Conservation (phyloP, 2,113 vertebrate species). For the Tragelaphus strepsiceros region DNA sequence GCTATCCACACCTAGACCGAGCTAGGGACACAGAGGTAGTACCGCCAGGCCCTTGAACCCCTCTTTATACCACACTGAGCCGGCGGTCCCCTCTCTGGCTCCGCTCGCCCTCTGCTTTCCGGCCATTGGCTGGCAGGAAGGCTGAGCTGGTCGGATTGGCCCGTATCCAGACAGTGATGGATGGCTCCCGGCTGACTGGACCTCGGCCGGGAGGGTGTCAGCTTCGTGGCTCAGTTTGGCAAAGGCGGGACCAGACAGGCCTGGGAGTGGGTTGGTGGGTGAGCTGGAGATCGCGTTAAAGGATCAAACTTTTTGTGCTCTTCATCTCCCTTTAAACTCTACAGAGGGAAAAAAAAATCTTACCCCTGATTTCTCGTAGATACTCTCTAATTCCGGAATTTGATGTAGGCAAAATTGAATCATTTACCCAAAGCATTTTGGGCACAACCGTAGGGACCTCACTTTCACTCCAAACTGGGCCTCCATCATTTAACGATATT, state of each 20-base stretch:
- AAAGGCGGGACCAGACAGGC: neutral
- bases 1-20: neutral
- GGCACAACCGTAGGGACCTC: neutral
- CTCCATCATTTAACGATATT: neutral
- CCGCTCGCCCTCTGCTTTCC: neutral
- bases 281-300: fast-evolving
- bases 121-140: slow-evolving; percentile 39
- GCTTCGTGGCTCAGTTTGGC: fast-evolving
- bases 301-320: neutral
- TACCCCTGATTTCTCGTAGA: neutral
- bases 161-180: slow-evolving; percentile 16
- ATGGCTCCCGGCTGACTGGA: neutral
- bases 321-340: neutral
- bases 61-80: neutral
- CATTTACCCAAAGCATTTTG: neutral
- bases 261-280: fast-evolving
- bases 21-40: fast-evolving
- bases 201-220: neutral
- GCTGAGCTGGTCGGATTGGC: slow-evolving; percentile 44
- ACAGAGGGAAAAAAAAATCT: neutral
- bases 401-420: neutral
- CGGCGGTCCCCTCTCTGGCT: fast-evolving
- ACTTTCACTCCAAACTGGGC: neutral
- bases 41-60: fast-evolving
- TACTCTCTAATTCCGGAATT: neutral